Evolutionary conservation across 2,113 vertebrate species (phyloP).

Genomic region (Erythrocercus mccallii): DNA sequence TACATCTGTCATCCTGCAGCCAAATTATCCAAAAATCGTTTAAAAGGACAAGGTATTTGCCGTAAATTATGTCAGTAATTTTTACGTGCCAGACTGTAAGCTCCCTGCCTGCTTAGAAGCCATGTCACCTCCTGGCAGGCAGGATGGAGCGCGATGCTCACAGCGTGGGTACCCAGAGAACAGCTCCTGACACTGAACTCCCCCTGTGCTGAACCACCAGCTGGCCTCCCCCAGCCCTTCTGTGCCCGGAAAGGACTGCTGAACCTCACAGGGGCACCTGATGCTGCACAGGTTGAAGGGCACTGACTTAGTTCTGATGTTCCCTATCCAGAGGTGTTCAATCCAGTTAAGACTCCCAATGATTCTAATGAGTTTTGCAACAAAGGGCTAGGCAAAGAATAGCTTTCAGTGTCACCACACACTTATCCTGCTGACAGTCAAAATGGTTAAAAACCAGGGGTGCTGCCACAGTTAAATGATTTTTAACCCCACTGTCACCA

Average conservation of each 20-base stretch:
- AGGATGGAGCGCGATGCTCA: neutral
- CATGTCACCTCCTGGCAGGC: neutral
- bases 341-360: neutral
- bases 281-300: rapidly evolving
- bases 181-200: neutral
- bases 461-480: neutral
- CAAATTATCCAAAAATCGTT: neutral
- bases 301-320: neutral
- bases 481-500: neutral
- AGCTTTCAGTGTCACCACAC: neutral
- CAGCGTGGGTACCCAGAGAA: neutral
- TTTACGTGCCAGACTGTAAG: neutral
- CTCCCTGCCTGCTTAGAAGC: neutral
- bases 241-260: neutral
- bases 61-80: neutral
- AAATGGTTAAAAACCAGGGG: neutral
- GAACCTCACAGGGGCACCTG: neutral
- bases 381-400: neutral
- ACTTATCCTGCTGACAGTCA: neutral
- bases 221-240: neutral
- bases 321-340: neutral
- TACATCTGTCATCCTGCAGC: neutral
- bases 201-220: neutral
- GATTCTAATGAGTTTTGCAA: neutral
- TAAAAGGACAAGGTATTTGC: neutral